Base-by-base conservation (phyloP, 2,113 vertebrate species). In the Thermophis baileyi region DNA sequence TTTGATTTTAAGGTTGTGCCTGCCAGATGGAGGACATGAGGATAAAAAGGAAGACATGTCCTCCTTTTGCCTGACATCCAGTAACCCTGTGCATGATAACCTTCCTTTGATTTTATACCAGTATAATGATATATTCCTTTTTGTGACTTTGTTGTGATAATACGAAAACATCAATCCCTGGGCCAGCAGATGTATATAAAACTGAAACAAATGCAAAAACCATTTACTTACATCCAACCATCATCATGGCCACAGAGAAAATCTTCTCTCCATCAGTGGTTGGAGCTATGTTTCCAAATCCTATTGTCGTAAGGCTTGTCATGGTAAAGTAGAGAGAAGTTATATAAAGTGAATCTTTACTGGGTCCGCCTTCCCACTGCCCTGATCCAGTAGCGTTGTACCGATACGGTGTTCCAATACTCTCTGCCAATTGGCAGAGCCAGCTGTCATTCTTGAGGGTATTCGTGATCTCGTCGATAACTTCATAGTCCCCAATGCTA, bases 231-330 rank as follows among this genome's bases (percentile, higher is more conserved):
- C 99, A 99, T 98, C 99, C 99, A 95, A 99, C 99, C 99, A 99
- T 99, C 99, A 99, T 99, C 99, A 99, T 99, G 96, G 98, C 99
- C 96, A 99, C 99, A 0, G 99, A 99, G 94, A 99, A 99, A 95
- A 99, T 99, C 98, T 99, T 99, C 98, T 99, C 99, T 87, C 99
- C 99, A 1, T 99, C 99, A 0, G 99, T 99, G 91, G 98, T 98
- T 4, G 99, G 99, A 53, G 99, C 99, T 91, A 99, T 99, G 97
- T 99, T 99, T 91, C 99, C 99, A 95, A 99, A 99, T 97, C 99
- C 99, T 96, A 99, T 99, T 24, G 99, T 99, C 47, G 99, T 99
- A 97, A 99, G 98, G 98, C 99, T 99, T 97, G 99, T 99, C 99
- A 99, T 99, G 98, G 99, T 99, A 98, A 99, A 99, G 96, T 99